A percentile compares a stretch with the other conserved stretches of the same genome.
Conservation (phyloP, 2,113 vertebrate species). For the Romanogobio albipinnatus region DNA sequence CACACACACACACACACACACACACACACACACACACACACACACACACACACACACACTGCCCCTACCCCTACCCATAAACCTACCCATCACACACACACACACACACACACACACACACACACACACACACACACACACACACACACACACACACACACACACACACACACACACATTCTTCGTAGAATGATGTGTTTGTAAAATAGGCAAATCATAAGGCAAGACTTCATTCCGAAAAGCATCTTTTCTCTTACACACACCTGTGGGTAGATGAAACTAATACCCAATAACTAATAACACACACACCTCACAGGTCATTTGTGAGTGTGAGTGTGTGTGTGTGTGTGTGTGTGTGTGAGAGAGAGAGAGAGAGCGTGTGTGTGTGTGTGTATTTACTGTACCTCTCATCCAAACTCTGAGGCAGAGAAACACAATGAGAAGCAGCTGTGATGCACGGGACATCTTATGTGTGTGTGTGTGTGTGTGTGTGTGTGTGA, state of each 20-base stretch:
- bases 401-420: not conserved
- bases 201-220: no score
- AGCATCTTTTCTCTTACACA: no score
- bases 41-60: not conserved
- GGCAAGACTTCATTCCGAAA: no score
- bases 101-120: conserved; percentile 6
- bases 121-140: not conserved
- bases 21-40: not conserved
- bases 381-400: not conserved
- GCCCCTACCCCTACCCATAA: no score
- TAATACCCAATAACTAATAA: no score
- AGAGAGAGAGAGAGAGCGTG: no score
- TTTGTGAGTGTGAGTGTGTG: no score
- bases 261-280: no score
- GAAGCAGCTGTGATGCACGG: conserved; percentile 50
- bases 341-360: not conserved
- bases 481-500: no score
- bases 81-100: not conserved
- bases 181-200: no score
- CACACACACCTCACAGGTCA: not conserved
- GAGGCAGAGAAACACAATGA: conserved; percentile 39
- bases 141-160: not conserved
- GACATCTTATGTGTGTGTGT: conserved; percentile 41
- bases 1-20: conserved; percentile 6
- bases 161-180: not conserved